Evolutionary conservation across 2,797 vertebrate species (phyloP), one percentile per base, ranked within the genome.

Genomic region (Falco berigora): DNA sequence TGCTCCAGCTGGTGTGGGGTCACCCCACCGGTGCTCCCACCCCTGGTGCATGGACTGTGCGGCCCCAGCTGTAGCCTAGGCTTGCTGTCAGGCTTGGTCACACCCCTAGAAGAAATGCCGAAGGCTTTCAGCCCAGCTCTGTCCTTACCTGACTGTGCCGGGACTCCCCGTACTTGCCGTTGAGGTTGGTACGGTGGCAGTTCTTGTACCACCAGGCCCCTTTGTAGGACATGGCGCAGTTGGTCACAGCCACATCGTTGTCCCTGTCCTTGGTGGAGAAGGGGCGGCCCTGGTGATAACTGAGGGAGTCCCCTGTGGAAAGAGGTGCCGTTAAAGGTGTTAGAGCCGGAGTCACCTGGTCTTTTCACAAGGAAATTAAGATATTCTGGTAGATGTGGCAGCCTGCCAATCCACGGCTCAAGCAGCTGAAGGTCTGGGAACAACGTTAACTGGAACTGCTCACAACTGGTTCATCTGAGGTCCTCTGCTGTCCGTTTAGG

Each of bases 131-230:
- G 2, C 2, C 9, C 73, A 22, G 49, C 53, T 62, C 12, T 69
- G 17, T 46, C 76, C 98, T 98, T 96, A 99, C 99, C 99, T 99
- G 99, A 80, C 99, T 99, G 98, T 99, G 99, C 96, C 99, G 98
- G 96, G 99, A 99, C 97, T 99, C 99, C 36, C 99, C 99, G 2
- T 99, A 99, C 97, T 99, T 99, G 94, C 99, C 99, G 0, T 99
- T 99, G 97, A 99, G 99, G 97, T 99, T 99, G 94, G 99, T 99
- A 76, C 99, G 98, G 96, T 99, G 99, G 97, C 99, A 99, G 97
- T 99, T 99, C 98, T 99, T 99, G 50, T 99, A 99, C 99, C 99
- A 99, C 99, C 99, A 99, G 17, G 99, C 99, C 86, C 99, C 99
- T 98, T 99, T 99, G 98, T 99, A 99, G 17, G 99, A 99, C 98